A percentile compares a stretch with the other conserved stretches of the same genome.
Conservation (phyloP, 2,888 invertebrate genomes). For the Aleiodes leptofemur region DNA sequence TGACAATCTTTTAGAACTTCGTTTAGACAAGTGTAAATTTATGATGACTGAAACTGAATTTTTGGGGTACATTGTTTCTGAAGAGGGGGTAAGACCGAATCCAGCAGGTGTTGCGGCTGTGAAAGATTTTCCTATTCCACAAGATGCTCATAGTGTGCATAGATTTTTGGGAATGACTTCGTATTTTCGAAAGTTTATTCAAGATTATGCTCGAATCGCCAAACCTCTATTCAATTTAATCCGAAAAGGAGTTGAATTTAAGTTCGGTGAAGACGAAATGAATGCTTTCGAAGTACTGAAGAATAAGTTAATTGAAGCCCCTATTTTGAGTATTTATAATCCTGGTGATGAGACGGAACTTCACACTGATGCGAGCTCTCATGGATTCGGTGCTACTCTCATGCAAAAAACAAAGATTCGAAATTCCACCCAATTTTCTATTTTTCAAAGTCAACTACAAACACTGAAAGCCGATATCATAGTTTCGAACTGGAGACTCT, state of each 20-base stretch:
- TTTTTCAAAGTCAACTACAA: slow-evolving; percentile 64
- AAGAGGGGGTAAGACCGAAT: slow-evolving; percentile 54
- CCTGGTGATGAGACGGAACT: slow-evolving; percentile 46
- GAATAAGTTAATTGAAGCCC: slow-evolving; percentile 41
- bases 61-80: slow-evolving; percentile 57
- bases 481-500: slow-evolving; percentile 67
- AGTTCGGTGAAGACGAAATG: slow-evolving; percentile 51
- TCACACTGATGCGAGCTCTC: slow-evolving; percentile 50
- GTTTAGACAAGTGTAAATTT: slow-evolving; percentile 55
- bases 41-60: slow-evolving; percentile 53
- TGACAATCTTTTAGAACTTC: slow-evolving; percentile 47
- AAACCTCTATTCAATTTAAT: slow-evolving; percentile 42
- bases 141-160: slow-evolving; percentile 63
- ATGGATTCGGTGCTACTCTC: slow-evolving; percentile 32
- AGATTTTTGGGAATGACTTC: slow-evolving; percentile 58
- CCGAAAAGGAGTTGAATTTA: slow-evolving; percentile 41
- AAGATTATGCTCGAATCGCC: neutral
- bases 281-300: slow-evolving; percentile 55
- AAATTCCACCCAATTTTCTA: slow-evolving; percentile 64
- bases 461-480: slow-evolving; percentile 61
- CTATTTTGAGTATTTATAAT: slow-evolving; percentile 50
- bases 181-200: slow-evolving; percentile 16
- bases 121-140: slow-evolving; percentile 61
- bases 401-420: slow-evolving; percentile 16
- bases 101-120: slow-evolving; percentile 61